A percentile compares a stretch with the other conserved stretches of the same genome.
Evolutionary conservation across 2,797 vertebrate genomes (phyloP).

Genomic region (Centroberyx gerrardi): DNA sequence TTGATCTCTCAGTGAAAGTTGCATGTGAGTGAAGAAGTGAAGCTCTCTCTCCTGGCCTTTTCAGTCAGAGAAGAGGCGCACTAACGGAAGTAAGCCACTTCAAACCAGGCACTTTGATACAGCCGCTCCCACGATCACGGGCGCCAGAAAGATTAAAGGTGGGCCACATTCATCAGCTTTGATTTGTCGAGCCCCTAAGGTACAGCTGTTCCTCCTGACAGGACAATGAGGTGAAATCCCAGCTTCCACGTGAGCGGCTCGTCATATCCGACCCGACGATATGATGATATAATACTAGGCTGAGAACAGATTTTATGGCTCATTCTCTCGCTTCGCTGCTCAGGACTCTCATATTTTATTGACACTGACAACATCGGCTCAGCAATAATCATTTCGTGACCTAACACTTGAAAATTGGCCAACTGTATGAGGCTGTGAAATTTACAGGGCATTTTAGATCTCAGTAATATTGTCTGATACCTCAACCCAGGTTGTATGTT

Average conservation of each 20-base stretch:
- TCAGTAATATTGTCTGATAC: conserved; percentile 33
- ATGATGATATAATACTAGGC: conserved; percentile 52
- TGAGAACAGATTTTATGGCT: conserved; percentile 57
- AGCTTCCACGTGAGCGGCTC: conserved; percentile 31
- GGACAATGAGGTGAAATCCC: conserved; percentile 51
- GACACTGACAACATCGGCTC: conserved; percentile 59
- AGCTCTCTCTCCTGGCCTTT: conserved; percentile 20
- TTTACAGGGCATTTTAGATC: conserved; percentile 16
- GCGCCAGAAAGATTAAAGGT: conserved; percentile 65
- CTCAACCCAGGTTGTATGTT: conserved; percentile 34
- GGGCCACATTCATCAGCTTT: conserved; percentile 66
- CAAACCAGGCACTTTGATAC: conserved; percentile 43
- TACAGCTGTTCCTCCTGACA: conserved; percentile 55
- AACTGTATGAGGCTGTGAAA: conserved; percentile 40
- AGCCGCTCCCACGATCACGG: conserved; percentile 40
- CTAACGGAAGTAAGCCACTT: conserved; percentile 40
- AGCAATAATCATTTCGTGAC: conserved; percentile 62
- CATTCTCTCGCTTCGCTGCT: conserved; percentile 55
- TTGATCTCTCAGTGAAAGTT: conserved; percentile 34
- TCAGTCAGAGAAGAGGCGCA: conserved; percentile 37
- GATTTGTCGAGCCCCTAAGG: conserved; percentile 61
- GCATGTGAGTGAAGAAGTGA: conserved; percentile 8
- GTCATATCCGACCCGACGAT: conserved; percentile 20
- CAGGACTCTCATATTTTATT: conserved; percentile 59
- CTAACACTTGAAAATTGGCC: conserved; percentile 47